Percentiles rank a stretch among this genome's conserved stretches.
These are phyloP conservation scores for Esox lucius DNA, from an alignment of 2,797 vertebrate genomes.

Conservation along the genomic window DNA sequence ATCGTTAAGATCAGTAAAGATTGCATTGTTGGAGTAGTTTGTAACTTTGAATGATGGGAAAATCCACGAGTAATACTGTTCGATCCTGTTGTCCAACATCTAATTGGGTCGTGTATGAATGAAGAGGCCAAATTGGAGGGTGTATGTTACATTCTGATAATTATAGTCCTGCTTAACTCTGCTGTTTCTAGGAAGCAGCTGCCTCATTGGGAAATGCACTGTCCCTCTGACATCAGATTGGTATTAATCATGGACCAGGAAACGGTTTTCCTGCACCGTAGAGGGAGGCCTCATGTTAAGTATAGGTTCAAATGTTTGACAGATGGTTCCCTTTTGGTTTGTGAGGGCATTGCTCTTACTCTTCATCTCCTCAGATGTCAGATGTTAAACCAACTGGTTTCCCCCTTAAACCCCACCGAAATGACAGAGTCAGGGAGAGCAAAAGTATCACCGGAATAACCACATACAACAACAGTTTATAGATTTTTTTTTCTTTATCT, in stretches of 20 bases:
- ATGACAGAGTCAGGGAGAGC: not conserved
- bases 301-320: slow-evolving; percentile 60
- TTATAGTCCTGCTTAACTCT: slow-evolving; percentile 50
- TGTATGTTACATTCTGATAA: slow-evolving; percentile 65
- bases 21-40: slow-evolving; percentile 28
- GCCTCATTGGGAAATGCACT: slow-evolving; percentile 50
- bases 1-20: slow-evolving; percentile 39
- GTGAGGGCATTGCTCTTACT: slow-evolving; percentile 27
- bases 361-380: slow-evolving; percentile 43
- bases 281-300: slow-evolving; percentile 41
- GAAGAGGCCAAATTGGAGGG: slow-evolving; percentile 55
- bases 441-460: not conserved
- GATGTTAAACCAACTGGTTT: slow-evolving; percentile 43
- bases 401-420: slow-evolving; percentile 25
- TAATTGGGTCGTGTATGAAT: slow-evolving; percentile 50
- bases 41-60: slow-evolving; percentile 40
- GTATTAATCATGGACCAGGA: slow-evolving; percentile 64
- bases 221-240: slow-evolving; percentile 40
- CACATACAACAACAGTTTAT: not conserved
- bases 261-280: slow-evolving; percentile 42
- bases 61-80: not conserved
- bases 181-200: slow-evolving; percentile 50
- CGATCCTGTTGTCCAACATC: slow-evolving; percentile 52
- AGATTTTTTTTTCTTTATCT: not conserved
- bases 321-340: slow-evolving; percentile 57